phyloP scores from a whole-genome alignment of 2,888 invertebrate genomes.

The Quadroppia sp. region DNA sequence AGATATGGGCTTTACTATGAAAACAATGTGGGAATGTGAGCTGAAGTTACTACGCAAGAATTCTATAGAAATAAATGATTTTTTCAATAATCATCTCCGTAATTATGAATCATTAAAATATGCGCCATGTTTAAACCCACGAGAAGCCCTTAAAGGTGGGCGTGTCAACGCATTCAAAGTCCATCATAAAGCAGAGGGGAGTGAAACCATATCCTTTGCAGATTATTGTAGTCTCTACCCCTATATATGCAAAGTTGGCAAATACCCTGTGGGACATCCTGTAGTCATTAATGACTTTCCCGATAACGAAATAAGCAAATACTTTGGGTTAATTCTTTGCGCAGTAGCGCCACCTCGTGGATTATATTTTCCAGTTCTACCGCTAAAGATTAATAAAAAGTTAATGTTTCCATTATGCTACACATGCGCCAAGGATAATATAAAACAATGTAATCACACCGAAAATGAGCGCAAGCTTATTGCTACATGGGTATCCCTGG shows the following conservation, averaged over 20 bases:
- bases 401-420: conserved; percentile 52
- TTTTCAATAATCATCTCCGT: neutral
- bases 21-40: neutral
- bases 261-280: conserved; percentile 48
- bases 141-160: conserved; percentile 48
- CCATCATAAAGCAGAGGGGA: conserved; percentile 44
- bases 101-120: neutral
- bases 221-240: conserved; percentile 49
- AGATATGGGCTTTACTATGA: neutral
- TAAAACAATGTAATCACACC: conserved; percentile 50
- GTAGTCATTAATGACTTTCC: conserved; percentile 42
- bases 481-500: conserved; percentile 49
- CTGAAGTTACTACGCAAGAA: neutral
- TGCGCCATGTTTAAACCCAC: neutral
- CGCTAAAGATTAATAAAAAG: conserved; percentile 49
- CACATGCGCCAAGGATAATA: conserved; percentile 49
- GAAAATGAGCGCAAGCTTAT: conserved; percentile 39
- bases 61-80: neutral
- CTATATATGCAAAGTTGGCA: neutral
- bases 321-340: conserved; percentile 49
- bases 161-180: conserved; percentile 48
- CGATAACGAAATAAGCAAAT: conserved; percentile 39
- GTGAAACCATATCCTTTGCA: conserved; percentile 48
- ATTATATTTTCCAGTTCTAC: conserved; percentile 51
- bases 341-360: conserved; percentile 46